Base-by-base conservation (phyloP, 2,797 vertebrate genomes). In the Acanthurus lineatus region DNA sequence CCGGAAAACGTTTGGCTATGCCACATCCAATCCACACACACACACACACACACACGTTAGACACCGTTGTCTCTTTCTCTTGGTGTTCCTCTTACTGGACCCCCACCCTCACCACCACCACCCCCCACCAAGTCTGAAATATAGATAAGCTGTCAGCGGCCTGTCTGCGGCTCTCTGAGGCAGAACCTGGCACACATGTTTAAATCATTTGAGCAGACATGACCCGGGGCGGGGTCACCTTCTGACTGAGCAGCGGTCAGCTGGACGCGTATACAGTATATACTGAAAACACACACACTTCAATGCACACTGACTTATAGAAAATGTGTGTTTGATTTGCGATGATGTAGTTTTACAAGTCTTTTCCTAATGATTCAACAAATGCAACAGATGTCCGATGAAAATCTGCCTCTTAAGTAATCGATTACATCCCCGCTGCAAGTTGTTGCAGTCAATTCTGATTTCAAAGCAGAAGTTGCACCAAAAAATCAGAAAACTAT, bases 91-190 rank as follows among this genome's bases (percentile, higher is more conserved):
- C 58, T 28, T 56, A 69, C 61, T 42, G 53, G 60, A 77, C 60
- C 74, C 77, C 77, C 28, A 2, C 28, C 28, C 4, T 4, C 28
- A 28, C 28, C 28, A 28, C 28, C 28, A 28, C 28, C 28, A 28
- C 28, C 82, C 66, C 81, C 74, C 68, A 25, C 76, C 71, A 83
- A 15, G 73, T 84, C 86, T 94, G 83, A 93, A 94, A 94, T 89
- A 94, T 92, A 91, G 84, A 95, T 91, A 81, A 93, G 87, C 91
- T 88, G 87, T 94, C 91, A 89, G 86, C 62, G 3, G 81, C 59
- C 15, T 25, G 83, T 89, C 87, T 90, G 64, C 77, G 68, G 59
- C 79, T 79, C 75, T 89, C 82, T 68, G 79, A 72, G 60, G 79
- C 35, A 44, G 76, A 20, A 45, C 67, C 75, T 73, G 77, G 77